Percentiles rank a stretch among this genome's conserved stretches.
Conservation (phyloP, 2,797 vertebrate genomes). For the Gambelia wislizenii region DNA sequence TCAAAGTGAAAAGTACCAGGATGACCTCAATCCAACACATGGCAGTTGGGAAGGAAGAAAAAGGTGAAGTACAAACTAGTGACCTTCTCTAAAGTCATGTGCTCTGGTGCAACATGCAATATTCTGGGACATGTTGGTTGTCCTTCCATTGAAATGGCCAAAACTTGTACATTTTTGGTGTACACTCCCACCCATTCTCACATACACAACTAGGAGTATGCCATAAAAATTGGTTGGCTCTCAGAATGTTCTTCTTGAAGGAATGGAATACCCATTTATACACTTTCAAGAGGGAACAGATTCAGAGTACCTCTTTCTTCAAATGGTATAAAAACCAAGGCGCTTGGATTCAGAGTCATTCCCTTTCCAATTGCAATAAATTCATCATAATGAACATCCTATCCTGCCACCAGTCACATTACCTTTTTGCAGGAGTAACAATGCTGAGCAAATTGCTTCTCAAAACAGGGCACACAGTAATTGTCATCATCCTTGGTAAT, state of each 20-base stretch:
- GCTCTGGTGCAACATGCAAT: neutral
- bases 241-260: neutral
- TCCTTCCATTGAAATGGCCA: neutral
- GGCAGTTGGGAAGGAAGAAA: neutral
- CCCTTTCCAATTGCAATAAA: neutral
- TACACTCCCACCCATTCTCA: too few relatives aligned
- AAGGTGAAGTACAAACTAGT: neutral
- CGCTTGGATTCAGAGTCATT: neutral
- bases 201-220: too few relatives aligned
- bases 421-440: slow-evolving; percentile 97
- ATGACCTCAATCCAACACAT: neutral
- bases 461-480: slow-evolving; percentile 94
- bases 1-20: neutral
- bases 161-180: neutral
- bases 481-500: slow-evolving; percentile 92
- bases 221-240: neutral
- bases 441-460: slow-evolving; percentile 94
- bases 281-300: neutral
- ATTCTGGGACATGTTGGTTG: neutral
- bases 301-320: neutral
- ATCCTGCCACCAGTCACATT: slow-evolving; percentile 43
- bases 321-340: neutral
- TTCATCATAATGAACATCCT: neutral
- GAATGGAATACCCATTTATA: neutral
- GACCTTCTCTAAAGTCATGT: neutral